Evolutionary conservation across 2,797 vertebrate genomes (phyloP), one percentile per base, ranked within the genome.

Genomic region (Micromesistius poutassou): DNA sequence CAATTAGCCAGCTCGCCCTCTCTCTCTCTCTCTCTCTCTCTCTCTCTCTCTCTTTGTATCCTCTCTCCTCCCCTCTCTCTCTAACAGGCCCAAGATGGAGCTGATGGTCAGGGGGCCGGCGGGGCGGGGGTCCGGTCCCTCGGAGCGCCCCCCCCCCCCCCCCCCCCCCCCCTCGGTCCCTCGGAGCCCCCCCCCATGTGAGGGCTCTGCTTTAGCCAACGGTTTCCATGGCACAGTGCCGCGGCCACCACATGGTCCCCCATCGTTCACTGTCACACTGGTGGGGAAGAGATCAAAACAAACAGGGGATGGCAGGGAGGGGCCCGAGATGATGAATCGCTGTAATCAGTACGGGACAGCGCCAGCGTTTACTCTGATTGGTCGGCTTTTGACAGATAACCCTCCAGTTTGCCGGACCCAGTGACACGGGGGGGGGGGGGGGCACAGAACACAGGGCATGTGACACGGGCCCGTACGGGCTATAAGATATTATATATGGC

Each of bases 201-300:
- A 80, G 79, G 78, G 84, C 81, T 79, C 75, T 38, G 79, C 74
- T 73, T 74, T 77, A 46, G 77, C 35, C 73, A 80, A 75, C 76
- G 79, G 85, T 89, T 84, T 90, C 85, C 76, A 55, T 87, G 84
- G 89, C 86, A 42, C 78, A 30, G 84, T 31, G 72, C 70, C 73
- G 76, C 31, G 31, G 68, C 71, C 77, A 84, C 88, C 91, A 91
- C 89, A 91, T 85, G 90, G 83, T 86, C 84, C 91, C 87, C 91
- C 92, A 93, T 94, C 91, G 86, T 89, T 95, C 93, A 93, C 90
- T 94, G 93, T 94, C 91, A 93, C 87, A 93, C 87, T 5, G 86
- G 82, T 79, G 83, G 91, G 90, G 90, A 91, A 93, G 89, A 93
- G 90, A 92, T 93, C 92, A 91, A 91, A 93, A 94, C 93, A 93